phyloP scores from a whole-genome alignment of 2,113 vertebrate species.

The Notothenia rossii region DNA sequence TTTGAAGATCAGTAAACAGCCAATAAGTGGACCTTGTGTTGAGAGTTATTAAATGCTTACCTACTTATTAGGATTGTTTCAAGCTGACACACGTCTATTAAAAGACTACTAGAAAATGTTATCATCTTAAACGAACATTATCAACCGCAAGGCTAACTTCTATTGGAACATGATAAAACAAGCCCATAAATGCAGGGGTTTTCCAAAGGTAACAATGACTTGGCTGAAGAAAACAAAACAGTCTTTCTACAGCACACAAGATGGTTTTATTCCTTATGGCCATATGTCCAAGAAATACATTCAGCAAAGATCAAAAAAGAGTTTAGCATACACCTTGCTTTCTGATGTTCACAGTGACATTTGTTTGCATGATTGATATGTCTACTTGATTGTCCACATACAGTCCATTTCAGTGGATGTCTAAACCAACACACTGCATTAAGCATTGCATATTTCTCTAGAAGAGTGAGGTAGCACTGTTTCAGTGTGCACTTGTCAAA shows the following conservation, averaged over 20 bases:
- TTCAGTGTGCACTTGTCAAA: constrained; percentile 67
- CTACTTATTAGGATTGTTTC: background rate
- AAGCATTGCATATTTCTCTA: constrained; percentile 74
- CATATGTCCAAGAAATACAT: constrained; percentile 73
- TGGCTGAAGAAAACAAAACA: background rate
- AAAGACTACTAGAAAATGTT: background rate
- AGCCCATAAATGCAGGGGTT: no score
- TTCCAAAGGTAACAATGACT: background rate
- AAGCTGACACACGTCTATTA: background rate
- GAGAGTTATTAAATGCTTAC: background rate
- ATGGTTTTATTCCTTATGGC: constrained; percentile 77
- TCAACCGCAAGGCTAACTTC: background rate
- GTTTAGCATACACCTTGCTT: constrained; percentile 25
- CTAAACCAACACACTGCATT: constrained; percentile 50
- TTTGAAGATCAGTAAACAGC: background rate
- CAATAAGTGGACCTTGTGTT: background rate
- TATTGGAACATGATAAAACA: background rate
- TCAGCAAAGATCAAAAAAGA: constrained; percentile 64
- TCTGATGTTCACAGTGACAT: constrained; percentile 55
- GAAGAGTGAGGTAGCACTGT: constrained; percentile 76
- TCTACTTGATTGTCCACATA: constrained; percentile 77
- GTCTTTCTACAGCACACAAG: constrained; percentile 43
- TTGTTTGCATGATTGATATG: constrained; percentile 55
- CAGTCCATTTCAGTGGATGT: constrained; percentile 59
- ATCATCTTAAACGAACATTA: background rate